Evolutionary conservation across 37 sponge, comb jelly and placozoan genomes (phyloP).

Genomic region (Halichondria panicea): DNA sequence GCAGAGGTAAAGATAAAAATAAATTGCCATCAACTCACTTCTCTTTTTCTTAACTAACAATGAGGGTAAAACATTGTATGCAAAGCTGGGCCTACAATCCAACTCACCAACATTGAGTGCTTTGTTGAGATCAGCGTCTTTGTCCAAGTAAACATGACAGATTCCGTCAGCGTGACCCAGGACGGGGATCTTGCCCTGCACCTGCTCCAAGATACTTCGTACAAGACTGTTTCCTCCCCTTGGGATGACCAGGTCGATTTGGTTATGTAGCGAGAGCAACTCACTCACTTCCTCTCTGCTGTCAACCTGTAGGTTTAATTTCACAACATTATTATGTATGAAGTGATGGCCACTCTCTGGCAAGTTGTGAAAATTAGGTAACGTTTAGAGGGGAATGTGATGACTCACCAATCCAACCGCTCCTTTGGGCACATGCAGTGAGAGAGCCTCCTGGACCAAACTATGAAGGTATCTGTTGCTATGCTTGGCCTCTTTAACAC

Average conservation of each 20-base stretch:
- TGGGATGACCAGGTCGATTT: constrained; percentile 89
- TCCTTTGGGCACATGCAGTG: constrained; percentile 8
- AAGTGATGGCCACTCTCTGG: background rate
- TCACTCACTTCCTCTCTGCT: constrained; percentile 70
- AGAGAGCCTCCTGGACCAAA: constrained; percentile 71
- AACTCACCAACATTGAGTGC: constrained; percentile 61
- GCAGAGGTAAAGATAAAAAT: background rate
- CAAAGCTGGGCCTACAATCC: background rate
- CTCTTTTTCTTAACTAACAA: background rate
- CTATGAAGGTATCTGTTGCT: constrained; percentile 70
- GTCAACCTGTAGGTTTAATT: constrained; percentile 61
- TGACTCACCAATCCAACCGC: constrained; percentile 29
- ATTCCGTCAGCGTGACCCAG: constrained; percentile 90
- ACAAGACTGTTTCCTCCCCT: constrained; percentile 79
- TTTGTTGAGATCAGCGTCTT: constrained; percentile 61
- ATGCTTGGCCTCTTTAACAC: constrained; percentile 84
- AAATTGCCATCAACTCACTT: background rate
- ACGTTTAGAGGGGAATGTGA: background rate
- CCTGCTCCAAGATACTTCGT: constrained; percentile 53
- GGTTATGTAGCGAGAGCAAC: constrained; percentile 63
- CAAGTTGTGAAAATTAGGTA: background rate
- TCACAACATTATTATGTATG: background rate
- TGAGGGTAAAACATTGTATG: background rate
- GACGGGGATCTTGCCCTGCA: constrained; percentile 72
- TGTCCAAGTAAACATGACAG: constrained; percentile 86